phyloP scores from a whole-genome alignment of 23 tunicate species.

The Styela clava region DNA sequence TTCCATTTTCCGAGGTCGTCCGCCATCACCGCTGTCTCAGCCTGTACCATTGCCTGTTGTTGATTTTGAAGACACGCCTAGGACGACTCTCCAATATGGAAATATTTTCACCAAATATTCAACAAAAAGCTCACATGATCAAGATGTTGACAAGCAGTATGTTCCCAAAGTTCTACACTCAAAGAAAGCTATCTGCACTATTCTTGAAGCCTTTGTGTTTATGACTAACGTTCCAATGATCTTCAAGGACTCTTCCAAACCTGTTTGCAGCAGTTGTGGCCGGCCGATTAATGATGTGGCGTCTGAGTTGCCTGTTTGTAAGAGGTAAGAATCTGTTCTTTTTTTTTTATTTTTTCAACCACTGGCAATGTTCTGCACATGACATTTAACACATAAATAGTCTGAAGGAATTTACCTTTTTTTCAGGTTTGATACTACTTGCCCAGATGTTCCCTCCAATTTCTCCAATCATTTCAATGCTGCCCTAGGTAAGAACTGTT shows the following conservation, averaged over 20 bases:
- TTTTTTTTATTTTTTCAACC: no score
- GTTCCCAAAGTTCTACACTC: not conserved
- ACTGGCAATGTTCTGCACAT: no score
- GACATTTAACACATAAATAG: no score
- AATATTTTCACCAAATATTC: not conserved
- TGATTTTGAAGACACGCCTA: not conserved
- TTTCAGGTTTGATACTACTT: no score
- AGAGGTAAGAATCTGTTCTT: not conserved
- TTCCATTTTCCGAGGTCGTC: not conserved
- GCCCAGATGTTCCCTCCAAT: no score
- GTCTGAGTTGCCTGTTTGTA: not conserved
- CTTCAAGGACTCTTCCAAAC: not conserved
- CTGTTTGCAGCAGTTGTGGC: not conserved
- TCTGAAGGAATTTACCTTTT: no score
- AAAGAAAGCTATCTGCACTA: not conserved
- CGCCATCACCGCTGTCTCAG: not conserved
- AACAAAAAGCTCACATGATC: not conserved
- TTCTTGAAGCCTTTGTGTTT: slow-evolving; percentile 4
- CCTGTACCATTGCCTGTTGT: not conserved
- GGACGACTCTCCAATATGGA: not conserved
- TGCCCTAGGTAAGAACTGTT: no score
- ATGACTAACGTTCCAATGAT: slow-evolving; percentile 4
- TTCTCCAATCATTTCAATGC: no score
- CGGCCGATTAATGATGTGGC: not conserved
- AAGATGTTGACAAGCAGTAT: not conserved